Evolutionary conservation across 2,797 vertebrate species (phyloP).

Genomic region (Tauraco hartlaubi): DNA sequence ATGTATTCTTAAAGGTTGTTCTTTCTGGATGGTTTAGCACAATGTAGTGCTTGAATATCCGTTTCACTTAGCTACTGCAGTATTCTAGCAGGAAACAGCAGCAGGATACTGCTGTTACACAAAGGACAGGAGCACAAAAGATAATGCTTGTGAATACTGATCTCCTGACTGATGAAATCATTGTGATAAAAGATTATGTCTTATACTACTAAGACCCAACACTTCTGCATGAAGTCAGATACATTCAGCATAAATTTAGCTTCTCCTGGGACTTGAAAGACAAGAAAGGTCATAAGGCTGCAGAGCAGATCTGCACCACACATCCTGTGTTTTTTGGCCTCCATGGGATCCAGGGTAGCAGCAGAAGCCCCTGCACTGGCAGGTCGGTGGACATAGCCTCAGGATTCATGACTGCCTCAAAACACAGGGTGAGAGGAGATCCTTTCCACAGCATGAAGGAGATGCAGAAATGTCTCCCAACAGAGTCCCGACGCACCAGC

Average conservation of each 20-base stretch:
- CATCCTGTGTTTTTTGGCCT: background rate
- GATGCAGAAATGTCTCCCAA: background rate
- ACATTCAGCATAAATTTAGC: background rate
- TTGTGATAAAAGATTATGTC: background rate
- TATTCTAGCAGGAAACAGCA: background rate
- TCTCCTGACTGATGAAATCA: background rate
- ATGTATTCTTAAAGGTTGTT: background rate
- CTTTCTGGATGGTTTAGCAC: slow-evolving; percentile 28
- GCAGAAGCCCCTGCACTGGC: background rate
- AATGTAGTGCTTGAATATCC: background rate
- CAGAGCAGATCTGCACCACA: background rate
- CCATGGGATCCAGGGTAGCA: background rate
- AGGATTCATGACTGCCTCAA: background rate
- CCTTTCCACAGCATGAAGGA: background rate
- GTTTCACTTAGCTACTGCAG: background rate
- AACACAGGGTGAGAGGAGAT: background rate
- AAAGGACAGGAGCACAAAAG: background rate
- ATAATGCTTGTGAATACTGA: background rate
- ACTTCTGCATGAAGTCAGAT: background rate
- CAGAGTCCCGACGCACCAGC: background rate
- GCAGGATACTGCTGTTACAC: background rate
- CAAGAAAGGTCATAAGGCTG: background rate
- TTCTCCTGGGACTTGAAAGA: background rate
- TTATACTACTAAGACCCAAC: background rate
- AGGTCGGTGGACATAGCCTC: background rate